These are phyloP conservation scores for Telmatherina bonti DNA, from an alignment of 2,797 vertebrate genomes.

Conservation along the genomic window DNA sequence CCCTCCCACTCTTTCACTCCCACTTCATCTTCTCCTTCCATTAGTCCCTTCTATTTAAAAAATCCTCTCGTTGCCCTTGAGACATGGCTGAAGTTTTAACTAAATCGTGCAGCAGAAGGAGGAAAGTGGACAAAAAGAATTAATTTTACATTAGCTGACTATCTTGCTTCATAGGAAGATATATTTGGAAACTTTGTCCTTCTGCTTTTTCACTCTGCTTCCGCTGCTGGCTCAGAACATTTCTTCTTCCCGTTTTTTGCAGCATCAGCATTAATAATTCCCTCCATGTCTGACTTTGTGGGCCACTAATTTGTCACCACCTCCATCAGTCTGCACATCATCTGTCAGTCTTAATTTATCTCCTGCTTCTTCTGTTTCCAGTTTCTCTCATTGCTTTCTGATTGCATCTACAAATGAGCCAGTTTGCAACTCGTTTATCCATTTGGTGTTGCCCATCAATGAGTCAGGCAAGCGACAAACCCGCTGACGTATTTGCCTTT, in stretches of 20 bases:
- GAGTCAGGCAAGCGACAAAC: conserved; percentile 66
- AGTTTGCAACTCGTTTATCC: conserved; percentile 56
- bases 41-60: conserved; percentile 36
- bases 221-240: neutral
- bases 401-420: conserved; percentile 57
- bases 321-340: conserved; percentile 23
- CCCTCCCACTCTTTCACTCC: conserved; percentile 64
- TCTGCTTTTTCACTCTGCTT: conserved; percentile 3
- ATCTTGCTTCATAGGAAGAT: conserved; percentile 10
- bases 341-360: conserved; percentile 26
- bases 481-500: conserved; percentile 75
- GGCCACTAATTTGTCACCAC: neutral
- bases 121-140: neutral
- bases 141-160: conserved; percentile 13
- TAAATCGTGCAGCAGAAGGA: conserved; percentile 1
- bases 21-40: conserved; percentile 54
- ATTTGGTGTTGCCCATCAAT: conserved; percentile 52
- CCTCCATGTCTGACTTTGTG: neutral
- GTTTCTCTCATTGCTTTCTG: conserved; percentile 57
- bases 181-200: conserved; percentile 50
- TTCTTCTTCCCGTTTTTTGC: conserved; percentile 8
- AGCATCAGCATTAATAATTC: conserved; percentile 15
- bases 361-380: conserved; percentile 15
- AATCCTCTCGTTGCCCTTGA: conserved; percentile 22
- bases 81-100: conserved; percentile 14